These are phyloP conservation scores for Tribolium castaneum DNA, from an alignment of 1,140 invertebrate species.

Conservation along the genomic window DNA sequence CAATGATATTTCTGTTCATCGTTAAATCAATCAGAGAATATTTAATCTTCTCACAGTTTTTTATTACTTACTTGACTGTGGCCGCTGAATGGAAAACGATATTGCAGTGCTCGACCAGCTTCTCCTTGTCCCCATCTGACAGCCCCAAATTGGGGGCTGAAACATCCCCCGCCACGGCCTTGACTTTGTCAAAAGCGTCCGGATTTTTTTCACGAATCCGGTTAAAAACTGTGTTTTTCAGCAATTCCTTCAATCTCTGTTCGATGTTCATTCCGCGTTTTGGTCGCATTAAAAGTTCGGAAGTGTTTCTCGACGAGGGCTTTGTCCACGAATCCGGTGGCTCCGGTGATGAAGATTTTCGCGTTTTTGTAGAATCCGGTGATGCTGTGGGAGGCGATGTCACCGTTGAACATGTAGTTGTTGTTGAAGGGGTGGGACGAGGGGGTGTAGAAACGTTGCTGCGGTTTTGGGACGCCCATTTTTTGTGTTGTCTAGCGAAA, in stretches of 20 bases:
- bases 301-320: conserved; percentile 88
- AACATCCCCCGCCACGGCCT: conserved; percentile 76
- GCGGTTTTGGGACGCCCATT: conserved; percentile 28
- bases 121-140: conserved; percentile 58
- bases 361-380: conserved; percentile 60
- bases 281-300: conserved; percentile 82
- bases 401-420: conserved; percentile 6
- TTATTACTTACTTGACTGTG: conserved; percentile 70
- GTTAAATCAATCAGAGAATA: background rate
- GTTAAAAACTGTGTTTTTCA: conserved; percentile 77
- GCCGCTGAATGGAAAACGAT: conserved; percentile 85
- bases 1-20: no score
- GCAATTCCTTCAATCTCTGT: conserved; percentile 73
- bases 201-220: conserved; percentile 68
- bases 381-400: conserved; percentile 45
- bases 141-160: conserved; percentile 69
- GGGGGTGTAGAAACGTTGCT: background rate
- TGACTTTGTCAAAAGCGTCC: conserved; percentile 72
- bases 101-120: conserved; percentile 69
- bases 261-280: conserved; percentile 75
- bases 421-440: background rate
- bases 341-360: conserved; percentile 67
- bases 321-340: conserved; percentile 82
- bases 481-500: background rate
- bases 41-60: conserved; percentile 44